Conservation (phyloP, 1,140 invertebrate genomes). For the Aphaenogaster floridana region DNA sequence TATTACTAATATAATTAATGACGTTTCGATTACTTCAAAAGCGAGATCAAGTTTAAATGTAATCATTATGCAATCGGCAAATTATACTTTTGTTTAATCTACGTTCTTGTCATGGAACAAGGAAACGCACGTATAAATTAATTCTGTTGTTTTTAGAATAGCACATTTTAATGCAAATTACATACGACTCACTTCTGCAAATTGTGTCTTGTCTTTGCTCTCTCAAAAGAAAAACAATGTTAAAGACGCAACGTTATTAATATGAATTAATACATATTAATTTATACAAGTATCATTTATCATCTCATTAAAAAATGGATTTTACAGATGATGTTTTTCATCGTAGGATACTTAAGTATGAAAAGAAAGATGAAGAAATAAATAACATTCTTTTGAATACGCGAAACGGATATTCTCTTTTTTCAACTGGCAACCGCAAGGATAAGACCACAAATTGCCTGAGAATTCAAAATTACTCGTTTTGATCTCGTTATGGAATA, state of each 20-base stretch:
- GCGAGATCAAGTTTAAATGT: not conserved
- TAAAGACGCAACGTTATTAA: not conserved
- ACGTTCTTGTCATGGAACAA: not conserved
- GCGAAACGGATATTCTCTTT: conserved; percentile 15
- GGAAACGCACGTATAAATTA: not conserved
- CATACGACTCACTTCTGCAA: not conserved
- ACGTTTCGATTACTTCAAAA: not conserved
- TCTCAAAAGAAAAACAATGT: not conserved
- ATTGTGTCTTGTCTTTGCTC: not conserved
- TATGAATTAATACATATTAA: not conserved
- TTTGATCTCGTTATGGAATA: conserved; percentile 41
- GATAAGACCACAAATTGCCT: conserved; percentile 45
- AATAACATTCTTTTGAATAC: not conserved
- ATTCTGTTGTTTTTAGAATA: conserved; percentile 7
- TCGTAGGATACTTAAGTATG: not conserved
- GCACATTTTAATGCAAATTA: conserved; percentile 13
- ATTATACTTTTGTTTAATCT: not conserved
- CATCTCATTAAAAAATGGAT: not conserved
- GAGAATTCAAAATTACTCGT: conserved; percentile 51
- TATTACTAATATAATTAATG: not conserved
- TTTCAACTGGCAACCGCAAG: conserved; percentile 20
- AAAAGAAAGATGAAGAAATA: not conserved
- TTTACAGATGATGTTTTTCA: not conserved
- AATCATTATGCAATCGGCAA: not conserved
- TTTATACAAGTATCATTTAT: not conserved